phyloP scores from a whole-genome alignment of 2,888 invertebrate genomes.

The Leptopterna dolabrata region DNA sequence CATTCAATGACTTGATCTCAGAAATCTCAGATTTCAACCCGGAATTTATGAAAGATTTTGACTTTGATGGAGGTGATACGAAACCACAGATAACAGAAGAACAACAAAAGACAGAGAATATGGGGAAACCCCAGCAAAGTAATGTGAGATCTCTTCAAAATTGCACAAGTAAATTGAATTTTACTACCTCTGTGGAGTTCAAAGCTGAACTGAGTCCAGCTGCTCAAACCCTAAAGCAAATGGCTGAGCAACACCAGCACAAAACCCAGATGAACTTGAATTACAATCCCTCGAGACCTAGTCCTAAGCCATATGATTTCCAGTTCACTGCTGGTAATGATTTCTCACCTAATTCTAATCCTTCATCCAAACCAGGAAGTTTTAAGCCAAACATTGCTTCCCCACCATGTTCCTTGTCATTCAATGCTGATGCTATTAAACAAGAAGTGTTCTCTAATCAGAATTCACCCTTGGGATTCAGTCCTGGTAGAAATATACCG shows the following conservation, averaged over 20 bases:
- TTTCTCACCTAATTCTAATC: constrained; percentile 53
- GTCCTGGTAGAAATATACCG: constrained; percentile 63
- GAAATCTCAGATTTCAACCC: constrained; percentile 86
- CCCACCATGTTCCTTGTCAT: constrained; percentile 47
- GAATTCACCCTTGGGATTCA: constrained; percentile 63
- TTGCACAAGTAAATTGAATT: constrained; percentile 57
- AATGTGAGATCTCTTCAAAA: constrained; percentile 35
- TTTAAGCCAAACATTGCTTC: constrained; percentile 40
- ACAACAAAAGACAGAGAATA: constrained; percentile 32
- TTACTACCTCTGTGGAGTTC: constrained; percentile 64
- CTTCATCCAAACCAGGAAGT: constrained; percentile 17
- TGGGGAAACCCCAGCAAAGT: constrained; percentile 45
- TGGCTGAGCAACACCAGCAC: constrained; percentile 97
- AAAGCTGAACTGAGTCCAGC: constrained; percentile 86
- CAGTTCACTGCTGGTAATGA: constrained; percentile 32
- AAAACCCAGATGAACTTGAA: constrained; percentile 77
- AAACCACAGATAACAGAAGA: constrained; percentile 54
- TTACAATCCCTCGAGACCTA: constrained; percentile 67
- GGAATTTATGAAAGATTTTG: constrained; percentile 84
- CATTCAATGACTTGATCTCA: constrained; percentile 87
- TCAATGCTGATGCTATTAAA: constrained; percentile 65
- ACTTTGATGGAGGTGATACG: constrained; percentile 72
- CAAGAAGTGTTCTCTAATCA: constrained; percentile 64
- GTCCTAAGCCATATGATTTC: constrained; percentile 63
- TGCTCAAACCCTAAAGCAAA: constrained; percentile 94